Evolutionary conservation across 2,797 vertebrate species (phyloP).

Genomic region (Anguilla anguilla): DNA sequence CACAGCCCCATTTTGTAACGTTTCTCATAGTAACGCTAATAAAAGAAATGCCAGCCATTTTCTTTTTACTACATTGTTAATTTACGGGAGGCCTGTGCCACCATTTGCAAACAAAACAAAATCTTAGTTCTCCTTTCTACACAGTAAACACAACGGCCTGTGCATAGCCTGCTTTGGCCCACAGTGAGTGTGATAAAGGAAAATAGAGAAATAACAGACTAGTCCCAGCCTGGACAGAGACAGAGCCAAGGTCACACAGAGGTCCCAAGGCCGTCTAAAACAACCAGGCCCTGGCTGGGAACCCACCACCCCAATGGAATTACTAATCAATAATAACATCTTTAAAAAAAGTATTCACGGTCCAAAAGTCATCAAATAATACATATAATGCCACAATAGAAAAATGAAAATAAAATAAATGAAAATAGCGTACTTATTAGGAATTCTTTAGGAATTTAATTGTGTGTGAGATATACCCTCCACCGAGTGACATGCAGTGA

Average conservation of each 20-base stretch:
- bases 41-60: neutral
- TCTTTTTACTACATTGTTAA: neutral
- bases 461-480: too few relatives aligned
- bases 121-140: neutral
- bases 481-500: too few relatives aligned
- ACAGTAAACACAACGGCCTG: neutral
- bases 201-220: neutral
- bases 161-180: neutral
- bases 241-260: neutral
- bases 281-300: too few relatives aligned
- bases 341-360: too few relatives aligned
- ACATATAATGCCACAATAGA: too few relatives aligned
- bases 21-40: neutral
- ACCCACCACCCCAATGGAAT: too few relatives aligned
- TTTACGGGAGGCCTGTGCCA: neutral
- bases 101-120: neutral
- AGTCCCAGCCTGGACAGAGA: neutral
- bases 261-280: neutral
- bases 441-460: too few relatives aligned
- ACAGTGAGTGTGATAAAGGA: neutral
- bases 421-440: too few relatives aligned
- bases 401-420: too few relatives aligned
- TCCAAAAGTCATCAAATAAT: too few relatives aligned
- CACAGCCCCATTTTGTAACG: neutral
- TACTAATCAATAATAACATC: too few relatives aligned